These are phyloP conservation scores for Sinotaia quadrata DNA, from an alignment of 2,888 invertebrate genomes.

Conservation along the genomic window DNA sequence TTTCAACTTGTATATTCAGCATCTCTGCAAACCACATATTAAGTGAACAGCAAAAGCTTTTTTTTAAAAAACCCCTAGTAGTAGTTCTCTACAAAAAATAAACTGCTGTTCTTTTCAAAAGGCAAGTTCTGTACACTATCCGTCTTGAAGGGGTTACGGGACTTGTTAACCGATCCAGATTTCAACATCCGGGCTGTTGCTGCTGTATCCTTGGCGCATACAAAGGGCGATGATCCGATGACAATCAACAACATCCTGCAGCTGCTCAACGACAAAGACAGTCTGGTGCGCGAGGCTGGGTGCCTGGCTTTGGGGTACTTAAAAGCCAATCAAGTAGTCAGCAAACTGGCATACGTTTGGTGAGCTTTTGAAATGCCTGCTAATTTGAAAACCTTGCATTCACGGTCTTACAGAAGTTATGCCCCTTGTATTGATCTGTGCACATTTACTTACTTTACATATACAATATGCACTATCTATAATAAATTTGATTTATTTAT, in stretches of 20 bases:
- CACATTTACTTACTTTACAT: too few relatives aligned
- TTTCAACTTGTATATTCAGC: too few relatives aligned
- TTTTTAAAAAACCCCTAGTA: too few relatives aligned
- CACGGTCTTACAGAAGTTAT: too few relatives aligned
- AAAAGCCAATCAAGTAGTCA: constrained; percentile 52
- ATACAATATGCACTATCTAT: too few relatives aligned
- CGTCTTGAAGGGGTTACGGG: constrained; percentile 57
- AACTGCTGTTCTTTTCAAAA: constrained; percentile 31
- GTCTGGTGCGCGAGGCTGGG: constrained; percentile 61
- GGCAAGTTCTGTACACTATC: constrained; percentile 56
- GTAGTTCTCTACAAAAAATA: not conserved
- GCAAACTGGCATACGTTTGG: constrained; percentile 58
- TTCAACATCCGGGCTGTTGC: constrained; percentile 61
- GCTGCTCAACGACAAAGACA: constrained; percentile 54
- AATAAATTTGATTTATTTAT: too few relatives aligned
- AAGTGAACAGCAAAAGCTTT: too few relatives aligned
- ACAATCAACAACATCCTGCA: constrained; percentile 48
- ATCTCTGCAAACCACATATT: too few relatives aligned
- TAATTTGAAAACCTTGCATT: too few relatives aligned
- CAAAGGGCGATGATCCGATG: constrained; percentile 45
- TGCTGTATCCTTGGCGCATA: constrained; percentile 60
- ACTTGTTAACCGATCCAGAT: constrained; percentile 54
- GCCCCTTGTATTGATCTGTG: too few relatives aligned
- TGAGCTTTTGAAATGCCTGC: too few relatives aligned
- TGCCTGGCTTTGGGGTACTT: constrained; percentile 62